Evolutionary conservation across 2,797 vertebrate species (phyloP), one percentile per base, ranked within the genome.

Genomic region (Sorex maritimensis): DNA sequence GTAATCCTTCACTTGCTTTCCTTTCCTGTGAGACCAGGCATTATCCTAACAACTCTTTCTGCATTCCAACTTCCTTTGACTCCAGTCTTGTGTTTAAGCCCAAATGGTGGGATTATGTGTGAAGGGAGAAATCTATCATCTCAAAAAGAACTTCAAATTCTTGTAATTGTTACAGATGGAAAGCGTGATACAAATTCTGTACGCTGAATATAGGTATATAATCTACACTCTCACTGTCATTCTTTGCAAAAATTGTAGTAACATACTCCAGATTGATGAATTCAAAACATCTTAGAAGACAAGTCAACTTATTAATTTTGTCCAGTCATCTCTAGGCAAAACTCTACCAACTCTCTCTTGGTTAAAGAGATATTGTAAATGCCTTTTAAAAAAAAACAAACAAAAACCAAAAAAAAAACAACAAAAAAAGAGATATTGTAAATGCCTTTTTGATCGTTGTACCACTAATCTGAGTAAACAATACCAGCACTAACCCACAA

Each of bases 291-390:
- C 77, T 87, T 55, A 41, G 28, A 38, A 73, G 4, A 61, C 12
- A 85, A 46, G 10, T 15, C 24, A 71, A 0, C 4, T 21, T 41
- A 11, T 6, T 68, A 14, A 7, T 82, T 61, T 79, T 73, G 1
- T 15, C 44, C 8, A 41, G 65, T 12, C 15, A 68, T 77, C n/a
- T 44, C 12, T 68, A 71, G 10, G 6, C 28, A 71, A 24, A 81
- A 84, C 7, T 34, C 75, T n/a, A 3, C 52, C 69, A 73, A 80
- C 55, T 13, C 9, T 81, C 30, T 38, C 19, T 61, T 67, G 24
- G 80, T 44, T 84, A 86, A 68, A 79, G 21, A 89, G 30, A 74
- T 23, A 67, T 49, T 90, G 7, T 61, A 69, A 85, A 75, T 12
- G 61, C 34, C 23, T 92, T 75, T 83, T 23, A n/a, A n/a, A n/a